Conservation (phyloP, 2,113 vertebrate species). For the Thunnus maccoyii region DNA sequence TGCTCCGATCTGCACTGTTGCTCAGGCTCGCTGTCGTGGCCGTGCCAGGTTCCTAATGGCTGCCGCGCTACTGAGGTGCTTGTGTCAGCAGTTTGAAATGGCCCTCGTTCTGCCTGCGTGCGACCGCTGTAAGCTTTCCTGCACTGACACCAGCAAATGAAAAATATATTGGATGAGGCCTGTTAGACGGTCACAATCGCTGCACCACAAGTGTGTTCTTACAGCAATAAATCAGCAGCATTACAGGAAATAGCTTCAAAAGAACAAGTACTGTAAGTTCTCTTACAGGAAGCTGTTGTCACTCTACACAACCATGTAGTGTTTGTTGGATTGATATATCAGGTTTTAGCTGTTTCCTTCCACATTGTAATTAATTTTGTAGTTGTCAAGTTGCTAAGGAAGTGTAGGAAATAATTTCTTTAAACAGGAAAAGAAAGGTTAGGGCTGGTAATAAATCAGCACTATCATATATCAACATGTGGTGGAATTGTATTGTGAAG, state of each 20-base stretch:
- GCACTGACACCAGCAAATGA: slow-evolving; percentile 59
- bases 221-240: slow-evolving; percentile 26
- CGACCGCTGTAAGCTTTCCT: slow-evolving; percentile 35
- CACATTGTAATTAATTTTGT: not conserved
- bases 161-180: slow-evolving; percentile 58
- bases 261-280: slow-evolving; percentile 41
- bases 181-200: slow-evolving; percentile 37
- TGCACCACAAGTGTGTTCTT: slow-evolving; percentile 42
- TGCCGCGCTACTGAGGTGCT: slow-evolving; percentile 69
- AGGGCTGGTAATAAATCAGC: not conserved
- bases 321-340: not conserved
- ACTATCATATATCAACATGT: not conserved
- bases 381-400: not conserved
- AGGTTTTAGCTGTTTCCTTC: slow-evolving; percentile 4
- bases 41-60: slow-evolving; percentile 79
- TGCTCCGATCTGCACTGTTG: slow-evolving; percentile 55
- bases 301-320: not conserved
- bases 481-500: not conserved
- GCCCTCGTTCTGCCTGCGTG: slow-evolving; percentile 59
- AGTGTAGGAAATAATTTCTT: not conserved
- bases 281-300: not conserved
- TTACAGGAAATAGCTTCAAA: slow-evolving; percentile 23
- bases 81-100: slow-evolving; percentile 82
- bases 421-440: not conserved
- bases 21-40: slow-evolving; percentile 48